Base-by-base conservation (phyloP, 2,888 invertebrate genomes). In the Catocala nupta region DNA sequence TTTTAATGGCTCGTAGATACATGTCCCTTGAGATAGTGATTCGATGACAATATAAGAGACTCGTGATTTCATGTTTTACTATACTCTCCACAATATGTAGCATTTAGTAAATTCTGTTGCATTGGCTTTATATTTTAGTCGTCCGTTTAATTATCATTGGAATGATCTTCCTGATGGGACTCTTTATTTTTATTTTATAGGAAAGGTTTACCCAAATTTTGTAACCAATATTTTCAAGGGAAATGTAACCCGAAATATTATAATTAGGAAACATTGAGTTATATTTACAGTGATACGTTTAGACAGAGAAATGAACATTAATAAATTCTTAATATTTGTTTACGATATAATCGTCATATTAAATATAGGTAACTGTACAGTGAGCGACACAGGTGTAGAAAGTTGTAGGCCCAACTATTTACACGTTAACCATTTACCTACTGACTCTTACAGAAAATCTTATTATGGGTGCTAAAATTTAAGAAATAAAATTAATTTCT, bases 351-450 rank as follows among this genome's bases (percentile, higher is more conserved):
- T 76, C 73, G 64, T 77, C 77, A 73, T 82, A 75, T 59, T 68
- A 61, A 61, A 78, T 73, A 81, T 84, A 87, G 71, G 78, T 83
- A 82, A 81, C 87, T 90, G 85, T 90, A 91, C 90, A 91, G 81
- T 92, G 92, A 92, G 92, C 92, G 90, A 90, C 90, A 88, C 92
- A 91, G 92, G 91, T 91, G 92, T 90, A 87, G 86, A 87, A 78
- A 83, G 78, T 81, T 79, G 84, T 88, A 88, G 87, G 89, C 86
- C 83, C 81, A 78, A 83, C 76, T 91, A 92, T 90, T 81, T 91
- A 92, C 90, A 91, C 73, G 72, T 80, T 81, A 80, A 84, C 80
- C 70, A 74, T 79, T 81, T 81, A 85, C 81, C 84, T 87, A 86
- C 80, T 69, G 66, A 72, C 76, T 71, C 69, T 74, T 80, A 75